These are phyloP conservation scores for Torymus aiolomorphi DNA, from an alignment of 2,888 invertebrate genomes.

Conservation along the genomic window DNA sequence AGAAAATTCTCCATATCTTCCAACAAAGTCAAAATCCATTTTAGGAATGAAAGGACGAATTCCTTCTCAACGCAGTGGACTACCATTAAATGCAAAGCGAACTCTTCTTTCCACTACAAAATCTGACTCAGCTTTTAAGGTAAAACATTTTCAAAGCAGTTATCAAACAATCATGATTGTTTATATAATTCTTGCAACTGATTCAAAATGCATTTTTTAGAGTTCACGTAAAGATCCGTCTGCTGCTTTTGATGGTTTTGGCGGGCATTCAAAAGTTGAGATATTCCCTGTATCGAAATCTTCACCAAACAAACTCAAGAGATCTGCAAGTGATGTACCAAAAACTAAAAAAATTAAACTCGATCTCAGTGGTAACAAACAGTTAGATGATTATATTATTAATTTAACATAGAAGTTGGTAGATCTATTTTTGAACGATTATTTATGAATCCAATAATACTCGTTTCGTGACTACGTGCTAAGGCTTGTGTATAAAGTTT, in stretches of 20 bases:
- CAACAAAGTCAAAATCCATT: constrained; percentile 58
- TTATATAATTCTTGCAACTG: neutral
- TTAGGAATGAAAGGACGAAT: constrained; percentile 47
- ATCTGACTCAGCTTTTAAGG: constrained; percentile 20
- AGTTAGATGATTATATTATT: constrained; percentile 49
- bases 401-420: constrained; percentile 54
- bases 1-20: constrained; percentile 62
- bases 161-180: neutral
- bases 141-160: constrained; percentile 7
- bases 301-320: constrained; percentile 53
- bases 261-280: constrained; percentile 61
- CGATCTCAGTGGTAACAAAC: constrained; percentile 41
- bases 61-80: constrained; percentile 16
- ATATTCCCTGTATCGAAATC: constrained; percentile 50
- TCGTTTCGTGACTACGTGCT: neutral
- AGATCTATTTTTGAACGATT: constrained; percentile 45
- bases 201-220: constrained; percentile 16
- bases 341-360: constrained; percentile 57
- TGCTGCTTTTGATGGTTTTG: constrained; percentile 60
- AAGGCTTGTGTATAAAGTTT: constrained; percentile 13
- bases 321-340: constrained; percentile 39
- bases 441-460: constrained; percentile 31
- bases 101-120: constrained; percentile 34
- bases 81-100: constrained; percentile 1
- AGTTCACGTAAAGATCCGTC: constrained; percentile 9